phyloP scores from a whole-genome alignment of 2,888 invertebrate species.

The Lasius platythorax region DNA sequence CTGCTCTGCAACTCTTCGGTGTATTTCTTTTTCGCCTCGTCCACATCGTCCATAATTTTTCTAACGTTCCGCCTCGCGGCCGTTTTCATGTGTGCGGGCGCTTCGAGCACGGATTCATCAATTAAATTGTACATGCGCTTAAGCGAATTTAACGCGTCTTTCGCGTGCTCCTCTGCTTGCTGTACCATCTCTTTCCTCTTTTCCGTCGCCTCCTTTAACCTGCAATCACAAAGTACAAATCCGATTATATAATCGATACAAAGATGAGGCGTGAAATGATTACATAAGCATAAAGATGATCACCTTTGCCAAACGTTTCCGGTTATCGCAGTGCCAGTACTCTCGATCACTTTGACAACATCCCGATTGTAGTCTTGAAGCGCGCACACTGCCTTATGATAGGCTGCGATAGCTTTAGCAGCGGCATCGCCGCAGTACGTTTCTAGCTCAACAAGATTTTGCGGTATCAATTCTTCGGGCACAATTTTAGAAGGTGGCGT shows the following conservation, averaged over 20 bases:
- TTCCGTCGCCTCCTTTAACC: slow-evolving; percentile 88
- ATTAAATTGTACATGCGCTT: slow-evolving; percentile 85
- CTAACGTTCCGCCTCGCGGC: slow-evolving; percentile 82
- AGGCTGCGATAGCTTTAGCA: slow-evolving; percentile 90
- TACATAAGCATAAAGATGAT: slow-evolving; percentile 9
- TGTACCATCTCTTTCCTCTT: slow-evolving; percentile 87
- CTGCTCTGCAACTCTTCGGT: slow-evolving; percentile 88
- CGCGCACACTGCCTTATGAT: slow-evolving; percentile 88
- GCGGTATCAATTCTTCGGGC: slow-evolving; percentile 79
- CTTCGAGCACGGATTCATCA: slow-evolving; percentile 84
- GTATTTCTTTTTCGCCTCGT: slow-evolving; percentile 88
- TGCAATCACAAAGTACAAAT: slow-evolving; percentile 41
- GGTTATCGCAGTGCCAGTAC: slow-evolving; percentile 66
- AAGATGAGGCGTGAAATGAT: slow-evolving; percentile 19
- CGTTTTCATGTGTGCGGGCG: slow-evolving; percentile 83
- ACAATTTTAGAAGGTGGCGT: slow-evolving; percentile 68
- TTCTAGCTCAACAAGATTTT: slow-evolving; percentile 87
- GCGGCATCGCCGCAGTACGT: slow-evolving; percentile 87
- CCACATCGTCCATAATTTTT: slow-evolving; percentile 88
- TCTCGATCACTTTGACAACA: slow-evolving; percentile 80
- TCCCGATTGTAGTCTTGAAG: slow-evolving; percentile 87
- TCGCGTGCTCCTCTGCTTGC: slow-evolving; percentile 88
- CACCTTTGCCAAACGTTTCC: slow-evolving; percentile 81
- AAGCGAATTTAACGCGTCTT: slow-evolving; percentile 87
- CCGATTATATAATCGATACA: slow-evolving; percentile 3